phyloP scores from a whole-genome alignment of 2,888 invertebrate species.

The Aproaerema taeniolella region DNA sequence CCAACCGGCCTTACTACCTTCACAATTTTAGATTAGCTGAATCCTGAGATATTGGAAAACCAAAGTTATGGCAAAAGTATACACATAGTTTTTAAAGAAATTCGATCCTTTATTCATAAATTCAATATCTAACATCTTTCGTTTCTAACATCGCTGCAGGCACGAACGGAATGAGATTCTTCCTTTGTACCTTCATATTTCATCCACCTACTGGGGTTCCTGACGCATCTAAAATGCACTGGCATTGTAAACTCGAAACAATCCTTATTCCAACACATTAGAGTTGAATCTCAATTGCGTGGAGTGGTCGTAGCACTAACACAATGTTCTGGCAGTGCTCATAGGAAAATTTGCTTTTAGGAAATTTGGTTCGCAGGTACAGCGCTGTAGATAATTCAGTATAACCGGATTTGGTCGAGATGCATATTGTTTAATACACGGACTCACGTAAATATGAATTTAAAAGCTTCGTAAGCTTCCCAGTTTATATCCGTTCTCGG shows the following conservation, averaged over 20 bases:
- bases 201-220: constrained; percentile 47
- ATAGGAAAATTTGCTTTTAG: constrained; percentile 54
- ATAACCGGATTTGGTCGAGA: constrained; percentile 43
- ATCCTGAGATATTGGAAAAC: too few relatives aligned
- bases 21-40: too few relatives aligned
- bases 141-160: constrained; percentile 41
- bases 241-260: constrained; percentile 27
- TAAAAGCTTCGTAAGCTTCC: constrained; percentile 28
- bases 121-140: constrained; percentile 39
- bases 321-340: constrained; percentile 46
- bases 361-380: constrained; percentile 43
- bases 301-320: constrained; percentile 29
- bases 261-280: constrained; percentile 35
- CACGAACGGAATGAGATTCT: constrained; percentile 55
- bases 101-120: constrained; percentile 30
- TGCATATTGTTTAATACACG: constrained; percentile 40
- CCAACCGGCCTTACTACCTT: too few relatives aligned
- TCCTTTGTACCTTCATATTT: constrained; percentile 63
- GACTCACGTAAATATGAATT: constrained; percentile 27
- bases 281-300: constrained; percentile 36
- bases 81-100: too few relatives aligned
- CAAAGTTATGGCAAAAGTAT: too few relatives aligned
- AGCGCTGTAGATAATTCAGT: constrained; percentile 49
- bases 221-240: constrained; percentile 38
- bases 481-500: neutral